Evolutionary conservation across 2,797 vertebrate species (phyloP).

Genomic region (Muscicapa comitata): DNA sequence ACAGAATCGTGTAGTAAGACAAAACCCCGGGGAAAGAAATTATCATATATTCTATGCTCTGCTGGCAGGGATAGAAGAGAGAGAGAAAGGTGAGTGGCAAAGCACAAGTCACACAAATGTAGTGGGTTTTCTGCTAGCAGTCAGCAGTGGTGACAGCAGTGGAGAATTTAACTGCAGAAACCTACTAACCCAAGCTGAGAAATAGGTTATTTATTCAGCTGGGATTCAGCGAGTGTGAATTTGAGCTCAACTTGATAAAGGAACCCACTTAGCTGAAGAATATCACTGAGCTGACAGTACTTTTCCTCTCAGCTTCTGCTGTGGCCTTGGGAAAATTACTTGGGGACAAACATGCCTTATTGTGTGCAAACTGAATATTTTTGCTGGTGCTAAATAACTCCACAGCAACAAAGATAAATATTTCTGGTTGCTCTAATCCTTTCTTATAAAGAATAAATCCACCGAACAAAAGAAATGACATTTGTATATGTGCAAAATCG

Average conservation of each 20-base stretch:
- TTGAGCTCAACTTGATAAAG: not conserved
- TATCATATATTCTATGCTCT: slow-evolving; percentile 98
- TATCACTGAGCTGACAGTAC: not conserved
- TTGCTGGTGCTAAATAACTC: not conserved
- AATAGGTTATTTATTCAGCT: not conserved
- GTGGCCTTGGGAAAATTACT: not conserved
- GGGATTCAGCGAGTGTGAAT: not conserved
- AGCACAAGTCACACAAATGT: not conserved
- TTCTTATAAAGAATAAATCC: slow-evolving; percentile 16
- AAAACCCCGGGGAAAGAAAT: slow-evolving; percentile 95
- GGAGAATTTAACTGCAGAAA: not conserved
- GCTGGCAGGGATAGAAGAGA: slow-evolving; percentile 85
- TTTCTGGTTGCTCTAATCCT: not conserved
- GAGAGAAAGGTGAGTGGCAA: slow-evolving; percentile 84
- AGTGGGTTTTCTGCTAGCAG: not conserved
- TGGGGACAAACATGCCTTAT: not conserved
- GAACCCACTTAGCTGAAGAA: not conserved
- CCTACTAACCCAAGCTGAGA: not conserved
- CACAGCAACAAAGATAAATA: slow-evolving; percentile 8
- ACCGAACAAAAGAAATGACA: not conserved
- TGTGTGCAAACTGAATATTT: not conserved
- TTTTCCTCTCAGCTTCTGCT: not conserved
- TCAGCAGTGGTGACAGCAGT: not conserved
- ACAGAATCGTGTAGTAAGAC: slow-evolving; percentile 95
- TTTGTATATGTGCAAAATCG: slow-evolving; percentile 1